These are phyloP conservation scores for Cylindroiulus punctatus DNA, from an alignment of 2,888 invertebrate species.

Conservation along the genomic window DNA sequence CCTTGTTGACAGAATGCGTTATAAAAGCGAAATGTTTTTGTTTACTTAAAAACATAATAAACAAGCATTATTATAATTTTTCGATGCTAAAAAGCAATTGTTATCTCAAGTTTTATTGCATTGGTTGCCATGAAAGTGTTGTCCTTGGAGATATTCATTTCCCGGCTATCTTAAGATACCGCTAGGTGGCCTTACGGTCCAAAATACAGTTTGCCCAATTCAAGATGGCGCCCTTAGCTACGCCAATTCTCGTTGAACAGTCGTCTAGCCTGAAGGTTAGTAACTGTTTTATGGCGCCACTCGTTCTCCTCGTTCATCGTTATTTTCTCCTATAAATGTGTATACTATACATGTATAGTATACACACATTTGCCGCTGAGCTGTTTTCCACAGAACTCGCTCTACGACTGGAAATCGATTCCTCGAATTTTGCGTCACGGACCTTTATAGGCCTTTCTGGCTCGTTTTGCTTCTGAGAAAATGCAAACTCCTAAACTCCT, in stretches of 20 bases:
- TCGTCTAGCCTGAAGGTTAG: constrained; percentile 16
- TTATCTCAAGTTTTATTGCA: no score
- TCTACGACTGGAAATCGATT: constrained; percentile 21
- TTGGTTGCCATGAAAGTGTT: no score
- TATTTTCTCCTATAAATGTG: constrained; percentile 28
- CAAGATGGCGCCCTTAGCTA: neutral
- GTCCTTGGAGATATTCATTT: no score
- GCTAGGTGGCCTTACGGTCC: neutral
- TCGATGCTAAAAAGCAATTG: no score
- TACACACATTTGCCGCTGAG: neutral
- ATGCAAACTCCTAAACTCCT: neutral
- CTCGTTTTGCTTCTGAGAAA: neutral
- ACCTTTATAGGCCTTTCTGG: neutral
- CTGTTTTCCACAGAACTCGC: constrained; percentile 3
- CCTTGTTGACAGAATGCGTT: no score
- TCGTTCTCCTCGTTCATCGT: constrained; percentile 5
- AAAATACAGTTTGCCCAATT: neutral
- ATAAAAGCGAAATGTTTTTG: no score
- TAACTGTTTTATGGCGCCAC: constrained; percentile 42
- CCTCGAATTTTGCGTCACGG: constrained; percentile 10
- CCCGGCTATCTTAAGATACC: neutral
- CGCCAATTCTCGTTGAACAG: neutral
- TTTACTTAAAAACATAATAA: no score
- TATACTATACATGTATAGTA: neutral
- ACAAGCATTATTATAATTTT: no score